Base-by-base conservation (phyloP, 1,140 invertebrate genomes). In the Spodoptera frugiperda region DNA sequence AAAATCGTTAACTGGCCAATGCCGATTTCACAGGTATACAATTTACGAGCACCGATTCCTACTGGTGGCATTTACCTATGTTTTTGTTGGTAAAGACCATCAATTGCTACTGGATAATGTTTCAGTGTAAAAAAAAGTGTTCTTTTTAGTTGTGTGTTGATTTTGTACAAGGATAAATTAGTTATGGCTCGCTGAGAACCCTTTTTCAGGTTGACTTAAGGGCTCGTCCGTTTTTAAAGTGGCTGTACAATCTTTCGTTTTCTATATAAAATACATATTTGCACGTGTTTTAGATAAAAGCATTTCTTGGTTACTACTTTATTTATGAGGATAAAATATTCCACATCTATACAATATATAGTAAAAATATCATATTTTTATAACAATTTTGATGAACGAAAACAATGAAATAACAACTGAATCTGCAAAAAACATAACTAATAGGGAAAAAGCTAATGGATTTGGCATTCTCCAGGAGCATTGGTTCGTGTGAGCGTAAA, bases 1-100 rank as follows among this genome's bases (percentile, higher is more conserved):
- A 84, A 39, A 84, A 83, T 79, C 76, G 59, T 82, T 80, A 84
- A 80, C 80, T 76, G 77, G 72, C 61, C 67, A 63, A 25, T 70
- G 54, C 39, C 76, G 77, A 78, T 78, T 78, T 70, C 77, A 61
- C 49, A 70, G 76, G 55, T 57, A 65, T 33, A 53, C 21, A 67
- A 77, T 80, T 75, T 75, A 65, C 76, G 76, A 68, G 15, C 55
- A 14, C 12, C 72, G 72, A 65, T 75, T 75, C 44, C 30, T 48
- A 48, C 44, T 65, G 59, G 55, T 33, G 17, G 59, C 25, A 54
- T 51, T 63, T 65, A 73, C 21, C 44, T 73, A 49, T 51, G 44
- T 73, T 73, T 73, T 61, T 73, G 54, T 73, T 12, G 44, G 48
- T 73, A 73, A 39, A 57, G 14, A 5, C 70, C 44, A 73, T 49